These are phyloP conservation scores for Nephrocerus scutellatus DNA, from an alignment of 2,888 invertebrate species.

Conservation along the genomic window DNA sequence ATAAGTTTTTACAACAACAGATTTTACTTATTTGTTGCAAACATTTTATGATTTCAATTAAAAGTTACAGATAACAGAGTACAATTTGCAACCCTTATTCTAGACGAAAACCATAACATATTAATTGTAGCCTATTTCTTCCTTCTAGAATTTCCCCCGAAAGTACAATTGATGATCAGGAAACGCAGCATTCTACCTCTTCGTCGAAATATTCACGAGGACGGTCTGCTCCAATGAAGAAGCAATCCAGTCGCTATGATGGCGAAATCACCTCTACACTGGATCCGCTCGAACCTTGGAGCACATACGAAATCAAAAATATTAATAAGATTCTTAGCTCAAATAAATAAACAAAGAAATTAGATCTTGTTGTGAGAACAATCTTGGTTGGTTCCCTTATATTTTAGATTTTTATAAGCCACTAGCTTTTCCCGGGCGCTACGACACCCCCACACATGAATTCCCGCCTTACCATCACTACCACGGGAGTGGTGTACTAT, in stretches of 20 bases:
- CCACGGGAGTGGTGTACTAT: too few relatives aligned
- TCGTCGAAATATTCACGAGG: constrained; percentile 23
- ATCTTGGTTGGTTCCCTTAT: too few relatives aligned
- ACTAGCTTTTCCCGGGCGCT: too few relatives aligned
- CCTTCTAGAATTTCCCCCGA: constrained; percentile 38
- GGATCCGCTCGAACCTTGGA: constrained; percentile 67
- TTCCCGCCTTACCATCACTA: too few relatives aligned
- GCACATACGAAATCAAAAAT: constrained; percentile 60
- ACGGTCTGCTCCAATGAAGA: constrained; percentile 33
- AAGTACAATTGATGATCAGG: constrained; percentile 32
- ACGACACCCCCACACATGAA: too few relatives aligned
- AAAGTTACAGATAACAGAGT: too few relatives aligned
- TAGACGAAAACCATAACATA: not conserved
- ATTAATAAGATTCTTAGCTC: constrained; percentile 63
- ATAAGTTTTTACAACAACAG: constrained; percentile 4
- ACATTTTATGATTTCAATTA: too few relatives aligned
- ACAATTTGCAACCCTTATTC: not conserved
- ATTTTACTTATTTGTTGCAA: not conserved
- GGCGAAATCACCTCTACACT: constrained; percentile 47
- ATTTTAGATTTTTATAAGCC: too few relatives aligned
- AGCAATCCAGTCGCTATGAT: constrained; percentile 29
- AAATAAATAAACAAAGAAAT: too few relatives aligned
- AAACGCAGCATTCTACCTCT: constrained; percentile 30
- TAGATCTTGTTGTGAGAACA: too few relatives aligned
- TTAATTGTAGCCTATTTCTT: not conserved